Percentiles rank a stretch among this genome's conserved stretches.
These are phyloP conservation scores for Cantharis flavilabris DNA, from an alignment of 2,888 invertebrate species.

Conservation along the genomic window DNA sequence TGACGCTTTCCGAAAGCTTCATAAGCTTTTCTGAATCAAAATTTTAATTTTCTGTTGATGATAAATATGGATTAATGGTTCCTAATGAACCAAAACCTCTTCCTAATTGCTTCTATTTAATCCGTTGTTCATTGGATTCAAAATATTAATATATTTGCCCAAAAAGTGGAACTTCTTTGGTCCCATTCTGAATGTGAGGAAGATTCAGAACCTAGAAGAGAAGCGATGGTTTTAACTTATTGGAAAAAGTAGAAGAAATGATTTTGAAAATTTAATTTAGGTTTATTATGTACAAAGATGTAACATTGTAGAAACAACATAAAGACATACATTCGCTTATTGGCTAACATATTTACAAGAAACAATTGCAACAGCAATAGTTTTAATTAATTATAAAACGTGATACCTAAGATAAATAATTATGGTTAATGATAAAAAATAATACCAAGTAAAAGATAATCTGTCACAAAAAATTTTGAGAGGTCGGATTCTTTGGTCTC, in stretches of 20 bases:
- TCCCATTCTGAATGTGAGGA: too few relatives aligned
- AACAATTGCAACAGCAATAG: constrained; percentile 10
- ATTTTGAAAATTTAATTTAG: constrained; percentile 13
- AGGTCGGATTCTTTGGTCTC: constrained; percentile 47
- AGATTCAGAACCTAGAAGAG: too few relatives aligned
- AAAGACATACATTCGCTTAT: constrained; percentile 28
- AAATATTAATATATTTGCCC: too few relatives aligned
- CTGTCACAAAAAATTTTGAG: constrained; percentile 36
- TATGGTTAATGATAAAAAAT: background rate
- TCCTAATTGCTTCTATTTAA: too few relatives aligned
- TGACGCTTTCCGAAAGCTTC: too few relatives aligned
- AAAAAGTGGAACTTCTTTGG: too few relatives aligned
- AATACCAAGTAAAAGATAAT: constrained; percentile 5
- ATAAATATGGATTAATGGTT: too few relatives aligned
- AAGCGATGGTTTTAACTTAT: too few relatives aligned
- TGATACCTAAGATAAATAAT: background rate
- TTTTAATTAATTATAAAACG: background rate
- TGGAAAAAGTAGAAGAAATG: background rate
- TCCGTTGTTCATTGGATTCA: too few relatives aligned
- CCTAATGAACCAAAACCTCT: too few relatives aligned
- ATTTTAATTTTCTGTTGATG: too few relatives aligned
- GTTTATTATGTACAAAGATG: constrained; percentile 41
- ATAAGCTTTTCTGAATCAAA: too few relatives aligned
- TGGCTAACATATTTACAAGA: constrained; percentile 9
- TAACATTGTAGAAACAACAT: constrained; percentile 41